Evolutionary conservation across 2,888 invertebrate species (phyloP), one percentile per base, ranked within the genome.

Genomic region (Itoplectis maculator): DNA sequence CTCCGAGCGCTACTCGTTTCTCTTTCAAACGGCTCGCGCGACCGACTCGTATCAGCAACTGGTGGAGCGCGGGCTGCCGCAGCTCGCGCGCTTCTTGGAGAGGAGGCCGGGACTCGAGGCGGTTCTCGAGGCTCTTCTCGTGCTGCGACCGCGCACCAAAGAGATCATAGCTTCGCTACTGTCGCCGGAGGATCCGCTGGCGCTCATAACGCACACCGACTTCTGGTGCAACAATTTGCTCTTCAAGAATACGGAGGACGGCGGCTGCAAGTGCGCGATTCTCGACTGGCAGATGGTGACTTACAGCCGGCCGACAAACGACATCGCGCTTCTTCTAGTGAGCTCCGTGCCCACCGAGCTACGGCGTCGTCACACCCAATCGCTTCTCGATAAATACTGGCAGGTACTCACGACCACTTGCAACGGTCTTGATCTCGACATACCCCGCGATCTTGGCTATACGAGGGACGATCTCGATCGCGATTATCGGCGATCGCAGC

Each of bases 241-340:
- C 82, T 96, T 97, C 88, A 93, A 94, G 76, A 91, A 90, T 15
- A 86, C 80, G 86, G 92, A 79, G 76, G 91, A 92, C 18, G 89
- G 86, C 77, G 86, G 74, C 65, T 95, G 94, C 87, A 94, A 95
- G 81, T 97, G 97, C 90, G 94, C 95, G 74, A 96, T 96, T 65
- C 93, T 97, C 56, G 97, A 97, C 91, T 97, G 97, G 97, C 97
- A 97, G 93, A 97, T 97, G 97, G 96, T 97, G 63, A 96, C 96
- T 0, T 95, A 96, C 83, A 96, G 96, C 84, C 93, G 94, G 87
- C 96, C 96, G 20, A 97, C 96, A 90, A 97, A 97, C 91, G 97
- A 97, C 90, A 94, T 97, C 8, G 97, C 97, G 0, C 92, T 96
- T 18, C 92, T 97, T 68, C 93, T 97, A 65, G 93, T 96, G 6